A percentile compares a stretch with the other conserved stretches of the same genome.
Evolutionary conservation across 2,888 invertebrate species (phyloP).

Genomic region (Xylophagus ater): DNA sequence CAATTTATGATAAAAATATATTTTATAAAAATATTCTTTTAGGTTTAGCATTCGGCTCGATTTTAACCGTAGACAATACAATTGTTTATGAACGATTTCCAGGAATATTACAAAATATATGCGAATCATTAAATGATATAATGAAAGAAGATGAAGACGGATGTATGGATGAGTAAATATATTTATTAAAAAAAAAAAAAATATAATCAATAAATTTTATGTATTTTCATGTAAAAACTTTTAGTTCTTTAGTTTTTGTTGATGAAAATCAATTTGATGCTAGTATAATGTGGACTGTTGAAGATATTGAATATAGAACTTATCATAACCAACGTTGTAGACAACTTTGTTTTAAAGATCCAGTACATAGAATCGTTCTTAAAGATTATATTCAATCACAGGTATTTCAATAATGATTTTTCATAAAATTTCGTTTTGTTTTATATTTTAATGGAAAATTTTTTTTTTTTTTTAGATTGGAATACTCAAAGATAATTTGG

Average conservation of each 20-base stretch:
- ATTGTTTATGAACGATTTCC: slow-evolving; percentile 61
- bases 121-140: slow-evolving; percentile 70
- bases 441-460: slow-evolving; percentile 12
- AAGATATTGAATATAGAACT: slow-evolving; percentile 48
- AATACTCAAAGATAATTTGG: slow-evolving; percentile 60
- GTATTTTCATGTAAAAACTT: slow-evolving; percentile 6
- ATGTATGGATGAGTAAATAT: slow-evolving; percentile 47
- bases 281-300: slow-evolving; percentile 28
- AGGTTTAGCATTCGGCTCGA: slow-evolving; percentile 51
- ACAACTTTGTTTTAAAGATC: slow-evolving; percentile 58
- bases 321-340: slow-evolving; percentile 62
- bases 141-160: slow-evolving; percentile 61
- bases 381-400: slow-evolving; percentile 60
- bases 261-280: slow-evolving; percentile 36
- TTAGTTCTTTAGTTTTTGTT: slow-evolving; percentile 38
- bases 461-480: slow-evolving; percentile 45
- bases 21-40: slow-evolving; percentile 7
- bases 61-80: slow-evolving; percentile 56
- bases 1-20: too few species aligned
- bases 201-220: not conserved
- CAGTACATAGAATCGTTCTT: slow-evolving; percentile 67
- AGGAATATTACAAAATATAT: slow-evolving; percentile 58
- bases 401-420: too few species aligned
- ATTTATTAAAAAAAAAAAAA: too few species aligned
- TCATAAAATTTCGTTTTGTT: slow-evolving; percentile 18